Evolutionary conservation across 2,888 invertebrate genomes (phyloP).

Genomic region (Drosophila flavopinicola): DNA sequence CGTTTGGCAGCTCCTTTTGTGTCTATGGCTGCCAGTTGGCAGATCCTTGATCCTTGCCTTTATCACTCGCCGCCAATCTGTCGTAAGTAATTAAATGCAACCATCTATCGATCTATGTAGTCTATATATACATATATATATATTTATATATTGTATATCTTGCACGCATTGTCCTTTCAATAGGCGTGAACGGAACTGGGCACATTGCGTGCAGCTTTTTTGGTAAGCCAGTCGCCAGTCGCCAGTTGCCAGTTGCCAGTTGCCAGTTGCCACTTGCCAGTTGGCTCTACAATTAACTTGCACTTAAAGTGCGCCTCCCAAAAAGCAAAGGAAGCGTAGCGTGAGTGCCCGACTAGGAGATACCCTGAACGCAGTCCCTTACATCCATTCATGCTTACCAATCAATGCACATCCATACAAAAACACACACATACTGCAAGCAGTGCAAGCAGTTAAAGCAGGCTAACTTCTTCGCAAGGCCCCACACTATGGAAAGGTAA

Average conservation of each 20-base stretch:
- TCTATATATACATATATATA: background rate
- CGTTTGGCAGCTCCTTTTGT: constrained; percentile 39
- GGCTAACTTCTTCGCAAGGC: too few species aligned
- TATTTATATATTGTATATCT: background rate
- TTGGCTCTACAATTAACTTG: constrained; percentile 38
- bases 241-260: constrained; percentile 7
- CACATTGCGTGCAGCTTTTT: constrained; percentile 49
- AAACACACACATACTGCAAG: too few species aligned
- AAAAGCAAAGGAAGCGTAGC: too few species aligned
- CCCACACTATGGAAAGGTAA: too few species aligned
- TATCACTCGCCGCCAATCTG: constrained; percentile 49
- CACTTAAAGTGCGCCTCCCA: constrained; percentile 31
- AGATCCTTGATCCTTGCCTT: constrained; percentile 40
- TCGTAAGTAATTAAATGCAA: constrained; percentile 71
- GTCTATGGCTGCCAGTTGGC: constrained; percentile 42
- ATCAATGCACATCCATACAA: too few species aligned
- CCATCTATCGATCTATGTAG: constrained; percentile 50
- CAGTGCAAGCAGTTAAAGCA: too few species aligned
- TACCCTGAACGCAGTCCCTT: too few species aligned
- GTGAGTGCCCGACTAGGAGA: too few species aligned
- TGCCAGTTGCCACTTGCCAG: too few species aligned
- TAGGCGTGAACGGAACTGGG: constrained; percentile 18
- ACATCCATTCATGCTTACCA: too few species aligned
- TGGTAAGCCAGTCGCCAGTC: constrained; percentile 28
- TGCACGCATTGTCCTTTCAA: constrained; percentile 18